Conservation (phyloP, 2,797 vertebrate genomes). For the Phylloscopus collybita region DNA sequence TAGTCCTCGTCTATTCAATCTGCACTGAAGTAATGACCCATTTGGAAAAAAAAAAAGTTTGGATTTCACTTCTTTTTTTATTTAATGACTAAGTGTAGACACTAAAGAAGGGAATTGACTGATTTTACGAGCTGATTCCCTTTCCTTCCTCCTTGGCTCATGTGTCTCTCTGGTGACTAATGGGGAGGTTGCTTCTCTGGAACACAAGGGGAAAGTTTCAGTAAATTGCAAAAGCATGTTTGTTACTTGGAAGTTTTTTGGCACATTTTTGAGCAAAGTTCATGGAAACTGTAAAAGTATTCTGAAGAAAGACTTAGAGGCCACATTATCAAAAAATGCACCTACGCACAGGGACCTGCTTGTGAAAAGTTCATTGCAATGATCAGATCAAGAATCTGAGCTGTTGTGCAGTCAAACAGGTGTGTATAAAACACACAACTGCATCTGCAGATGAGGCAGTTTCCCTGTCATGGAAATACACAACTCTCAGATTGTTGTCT, state of each 20-base stretch:
- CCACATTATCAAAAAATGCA: conserved; percentile 49
- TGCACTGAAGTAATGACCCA: conserved; percentile 62
- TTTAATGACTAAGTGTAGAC: conserved; percentile 77
- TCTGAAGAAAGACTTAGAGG: conserved; percentile 41
- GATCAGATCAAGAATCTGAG: conserved; percentile 7
- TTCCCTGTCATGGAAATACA: not conserved
- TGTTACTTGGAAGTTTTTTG: conserved; percentile 78
- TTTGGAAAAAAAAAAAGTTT: conserved; percentile 65
- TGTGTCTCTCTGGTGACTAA: conserved; percentile 80
- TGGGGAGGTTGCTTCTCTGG: conserved; percentile 80
- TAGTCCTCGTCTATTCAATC: conserved; percentile 26
- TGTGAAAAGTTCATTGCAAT: conserved; percentile 7
- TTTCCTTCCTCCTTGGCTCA: conserved; percentile 76
- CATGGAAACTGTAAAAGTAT: conserved; percentile 61
- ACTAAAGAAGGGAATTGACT: conserved; percentile 75
- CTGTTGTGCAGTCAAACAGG: conserved; percentile 34
- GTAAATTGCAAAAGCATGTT: conserved; percentile 84
- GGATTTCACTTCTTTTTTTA: conserved; percentile 76
- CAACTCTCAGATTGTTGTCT: not conserved
- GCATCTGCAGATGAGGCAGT: not conserved
- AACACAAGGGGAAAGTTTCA: conserved; percentile 78
- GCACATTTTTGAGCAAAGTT: conserved; percentile 77
- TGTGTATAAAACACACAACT: not conserved
- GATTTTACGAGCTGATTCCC: conserved; percentile 74
- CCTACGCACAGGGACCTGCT: conserved; percentile 30